Conservation (phyloP, 2,888 invertebrate species). For the Meganola albula region DNA sequence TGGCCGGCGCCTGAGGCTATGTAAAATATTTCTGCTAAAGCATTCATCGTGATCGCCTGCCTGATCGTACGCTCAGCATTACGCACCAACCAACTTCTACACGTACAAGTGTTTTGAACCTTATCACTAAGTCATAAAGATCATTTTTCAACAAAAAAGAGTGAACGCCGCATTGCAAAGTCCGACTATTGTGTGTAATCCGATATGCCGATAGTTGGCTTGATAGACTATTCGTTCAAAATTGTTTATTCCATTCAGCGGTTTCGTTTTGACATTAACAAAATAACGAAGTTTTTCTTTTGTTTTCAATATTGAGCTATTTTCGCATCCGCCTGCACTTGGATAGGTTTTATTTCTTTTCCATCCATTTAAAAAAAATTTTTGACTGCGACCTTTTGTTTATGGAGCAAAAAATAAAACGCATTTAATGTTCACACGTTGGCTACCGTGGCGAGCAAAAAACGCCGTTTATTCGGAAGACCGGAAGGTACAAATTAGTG, state of each 20-base stretch:
- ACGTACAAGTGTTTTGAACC: constrained; percentile 29
- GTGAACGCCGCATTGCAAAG: constrained; percentile 37
- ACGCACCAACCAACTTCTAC: constrained; percentile 47
- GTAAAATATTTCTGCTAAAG: constrained; percentile 77
- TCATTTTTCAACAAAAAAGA: constrained; percentile 26
- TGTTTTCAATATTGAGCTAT: constrained; percentile 20
- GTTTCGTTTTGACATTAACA: constrained; percentile 46
- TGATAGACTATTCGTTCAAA: constrained; percentile 55
- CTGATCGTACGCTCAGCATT: constrained; percentile 60
- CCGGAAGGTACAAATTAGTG: constrained; percentile 67
- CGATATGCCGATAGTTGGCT: constrained; percentile 61
- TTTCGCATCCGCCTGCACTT: constrained; percentile 28
- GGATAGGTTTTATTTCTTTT: constrained; percentile 21
- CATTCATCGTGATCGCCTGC: constrained; percentile 74
- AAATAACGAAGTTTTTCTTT: constrained; percentile 27
- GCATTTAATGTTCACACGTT: constrained; percentile 27
- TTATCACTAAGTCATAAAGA: constrained; percentile 37
- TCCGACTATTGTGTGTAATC: constrained; percentile 62
- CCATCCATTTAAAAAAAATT: constrained; percentile 19
- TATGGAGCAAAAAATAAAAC: constrained; percentile 21
- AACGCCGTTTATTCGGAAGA: constrained; percentile 40
- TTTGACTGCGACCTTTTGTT: constrained; percentile 24
- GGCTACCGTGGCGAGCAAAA: constrained; percentile 29
- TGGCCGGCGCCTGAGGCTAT: constrained; percentile 64
- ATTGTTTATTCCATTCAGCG: constrained; percentile 58